Base-by-base conservation (phyloP, 2,113 vertebrate genomes). In the Sorex araneus region DNA sequence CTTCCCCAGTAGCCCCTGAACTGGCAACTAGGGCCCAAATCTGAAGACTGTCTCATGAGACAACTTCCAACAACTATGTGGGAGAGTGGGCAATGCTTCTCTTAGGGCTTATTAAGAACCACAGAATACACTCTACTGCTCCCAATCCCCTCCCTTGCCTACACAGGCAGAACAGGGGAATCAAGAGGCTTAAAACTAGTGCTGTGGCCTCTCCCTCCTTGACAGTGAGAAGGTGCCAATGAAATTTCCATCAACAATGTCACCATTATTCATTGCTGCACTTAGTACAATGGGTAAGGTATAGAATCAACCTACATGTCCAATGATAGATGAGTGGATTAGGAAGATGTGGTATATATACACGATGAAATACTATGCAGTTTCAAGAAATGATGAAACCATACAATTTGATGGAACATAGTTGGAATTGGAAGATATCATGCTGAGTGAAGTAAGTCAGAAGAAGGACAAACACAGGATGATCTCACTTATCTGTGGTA, bases 61-160 rank as follows among this genome's bases (percentile, higher is more conserved):
- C 67, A 85, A 34, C n/a, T 78, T 89, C 43, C 54, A 76, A 43
- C 13, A 84, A 32, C 54, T 54, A 19, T 27, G 63, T 18, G 18
- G 73, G 28, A 5, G 28, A 3, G 63, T 27, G 27, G 64, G 6
- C 23, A 34, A 34, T 0, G 2, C 32, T 67, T 77, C 73, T 64
- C 12, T 66, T 40, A 7, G 25, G 18, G 73, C 30, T 54, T 54
- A 12, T 40, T 63, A 21, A 64, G 30, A 79, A 12, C 8, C 25
- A 76, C 60, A 1, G 11, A 63, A 74, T 27, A 16, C 0, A 9
- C 54, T 84, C 43, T 10, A 36, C 63, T 40, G 47, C 25, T 69
- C 21, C 28, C 34, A 76, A 1, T 54, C 43, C 7, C 4, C 47
- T 6, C 0, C 36, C 4, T 60, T 2, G 0, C 45, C 27, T 32